Evolutionary conservation across 2,797 vertebrate genomes (phyloP).

Genomic region (Agapornis canus): DNA sequence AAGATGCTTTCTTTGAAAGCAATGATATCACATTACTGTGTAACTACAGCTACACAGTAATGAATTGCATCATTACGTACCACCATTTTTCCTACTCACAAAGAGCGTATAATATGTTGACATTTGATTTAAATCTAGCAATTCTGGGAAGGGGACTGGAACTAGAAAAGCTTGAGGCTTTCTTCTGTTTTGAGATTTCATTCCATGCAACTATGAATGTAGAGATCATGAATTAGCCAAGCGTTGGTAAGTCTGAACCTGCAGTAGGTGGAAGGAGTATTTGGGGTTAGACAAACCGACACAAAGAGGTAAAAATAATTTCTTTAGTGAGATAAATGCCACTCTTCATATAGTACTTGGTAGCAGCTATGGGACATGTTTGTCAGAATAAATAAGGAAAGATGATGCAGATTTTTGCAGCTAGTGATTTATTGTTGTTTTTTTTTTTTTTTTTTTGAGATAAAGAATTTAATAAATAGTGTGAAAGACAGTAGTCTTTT

Average conservation of each 20-base stretch:
- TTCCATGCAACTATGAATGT: background rate
- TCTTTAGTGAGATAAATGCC: background rate
- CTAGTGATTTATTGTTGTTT: background rate
- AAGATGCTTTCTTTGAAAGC: background rate
- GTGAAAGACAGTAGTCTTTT: background rate
- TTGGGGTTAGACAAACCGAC: background rate
- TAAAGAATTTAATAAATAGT: background rate
- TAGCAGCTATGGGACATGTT: background rate
- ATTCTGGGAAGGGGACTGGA: background rate
- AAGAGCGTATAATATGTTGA: background rate
- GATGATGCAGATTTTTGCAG: background rate
- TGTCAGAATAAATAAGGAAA: constrained; percentile 9
- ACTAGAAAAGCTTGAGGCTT: background rate
- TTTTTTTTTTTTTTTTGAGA: background rate
- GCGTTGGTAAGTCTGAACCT: background rate
- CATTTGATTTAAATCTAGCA: background rate
- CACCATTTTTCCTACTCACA: background rate
- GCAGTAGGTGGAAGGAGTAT: background rate
- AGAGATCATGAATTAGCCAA: background rate
- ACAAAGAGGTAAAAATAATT: background rate
- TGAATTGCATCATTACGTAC: background rate
- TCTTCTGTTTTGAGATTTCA: background rate
- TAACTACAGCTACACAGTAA: background rate
- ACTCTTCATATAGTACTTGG: background rate
- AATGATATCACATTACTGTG: background rate